A percentile compares a stretch with the other conserved stretches of the same genome.
These are phyloP conservation scores for Epicampocera succincta DNA, from an alignment of 2,888 invertebrate species.

Conservation along the genomic window DNA sequence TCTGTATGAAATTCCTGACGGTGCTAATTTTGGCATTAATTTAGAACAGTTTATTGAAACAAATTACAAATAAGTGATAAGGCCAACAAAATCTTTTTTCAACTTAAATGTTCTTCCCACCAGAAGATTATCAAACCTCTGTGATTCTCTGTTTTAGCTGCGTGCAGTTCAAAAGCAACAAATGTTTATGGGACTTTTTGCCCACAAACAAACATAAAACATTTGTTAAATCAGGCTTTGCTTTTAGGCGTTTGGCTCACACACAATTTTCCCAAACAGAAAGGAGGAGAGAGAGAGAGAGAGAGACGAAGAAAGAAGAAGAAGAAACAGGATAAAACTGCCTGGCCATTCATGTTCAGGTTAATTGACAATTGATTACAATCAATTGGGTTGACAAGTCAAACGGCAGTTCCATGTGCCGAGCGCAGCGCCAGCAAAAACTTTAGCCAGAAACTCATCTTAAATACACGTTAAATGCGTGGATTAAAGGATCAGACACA, in stretches of 20 bases:
- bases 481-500: slow-evolving; percentile 49
- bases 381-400: slow-evolving; percentile 56
- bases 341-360: slow-evolving; percentile 49
- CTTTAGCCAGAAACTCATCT: no score
- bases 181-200: neutral
- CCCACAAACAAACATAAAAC: neutral
- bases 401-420: neutral
- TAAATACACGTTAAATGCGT: slow-evolving; percentile 26
- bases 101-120: neutral
- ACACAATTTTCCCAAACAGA: neutral
- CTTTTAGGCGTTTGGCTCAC: neutral
- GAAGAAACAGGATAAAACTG: slow-evolving; percentile 46
- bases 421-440: neutral
- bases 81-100: no score
- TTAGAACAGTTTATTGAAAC: no score
- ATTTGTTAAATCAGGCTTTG: neutral
- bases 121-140: neutral
- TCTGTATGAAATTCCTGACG: no score
- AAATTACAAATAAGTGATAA: no score
- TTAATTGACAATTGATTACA: slow-evolving; percentile 67
- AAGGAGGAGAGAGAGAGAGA: no score
- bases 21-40: no score
- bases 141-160: neutral
- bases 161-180: neutral
- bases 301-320: no score